Evolutionary conservation across 2,888 invertebrate genomes (phyloP), one percentile per base, ranked within the genome.

Genomic region (Apamea epomidion): DNA sequence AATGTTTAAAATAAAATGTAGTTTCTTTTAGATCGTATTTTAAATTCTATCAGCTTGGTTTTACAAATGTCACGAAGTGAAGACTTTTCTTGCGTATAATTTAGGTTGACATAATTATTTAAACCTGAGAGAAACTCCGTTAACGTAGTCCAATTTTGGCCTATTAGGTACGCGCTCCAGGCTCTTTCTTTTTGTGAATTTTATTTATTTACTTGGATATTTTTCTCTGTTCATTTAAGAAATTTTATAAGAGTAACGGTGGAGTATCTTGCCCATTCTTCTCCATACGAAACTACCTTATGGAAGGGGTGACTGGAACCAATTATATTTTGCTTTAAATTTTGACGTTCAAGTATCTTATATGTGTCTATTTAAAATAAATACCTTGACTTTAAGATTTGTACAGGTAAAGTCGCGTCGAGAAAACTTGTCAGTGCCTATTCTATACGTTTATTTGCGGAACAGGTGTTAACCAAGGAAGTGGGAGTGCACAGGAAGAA

Each of bases 31-130:
- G 10, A 45, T 60, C 21, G 18, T 8, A 65, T 68, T 45, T 58
- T 32, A 2, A 48, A 51, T 51, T 76, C 4, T 51, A 58, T n/a
- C 25, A 82, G 45, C 14, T 82, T 51, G 29, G 14, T 69, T 54
- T 18, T 25, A 25, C 42, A n/a, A 78, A 72, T 51, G 62, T 54
- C 67, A n/a, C 67, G 67, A 62, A 82, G 8, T 32, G 48, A 73
- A 71, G 78, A 2, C 3, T 60, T 37, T 67, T 37, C 37, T 72
- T 48, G 45, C 45, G 54, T 62, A 78, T 78, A 67, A 83, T 82
- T 78, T 58, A 78, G 21, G 70, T 81, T 83, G 48, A 76, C 29
- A 65, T 71, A 51, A 83, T 78, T 72, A 83, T 71, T 60, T 78
- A 67, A 62, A 54, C 45, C 51, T 29, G 16, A 45, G n/a, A 71